phyloP scores from a whole-genome alignment of 2,888 invertebrate species.

The Dendrolimus pini region DNA sequence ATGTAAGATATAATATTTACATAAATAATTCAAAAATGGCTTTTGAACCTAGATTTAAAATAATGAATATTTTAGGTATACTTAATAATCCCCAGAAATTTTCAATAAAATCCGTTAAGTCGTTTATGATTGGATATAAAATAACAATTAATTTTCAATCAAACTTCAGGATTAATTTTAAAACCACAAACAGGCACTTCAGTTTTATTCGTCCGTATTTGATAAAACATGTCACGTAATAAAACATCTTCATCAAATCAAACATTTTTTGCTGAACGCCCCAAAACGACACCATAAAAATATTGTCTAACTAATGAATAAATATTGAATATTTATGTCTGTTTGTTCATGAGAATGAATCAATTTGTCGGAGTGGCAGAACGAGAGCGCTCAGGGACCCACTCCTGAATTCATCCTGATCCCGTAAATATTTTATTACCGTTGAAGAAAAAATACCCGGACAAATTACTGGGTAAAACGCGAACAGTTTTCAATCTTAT shows the following conservation, averaged over 20 bases:
- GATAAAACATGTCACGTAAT: background rate
- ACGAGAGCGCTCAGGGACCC: conserved; percentile 41
- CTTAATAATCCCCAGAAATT: no score
- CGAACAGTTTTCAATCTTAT: conserved; percentile 70
- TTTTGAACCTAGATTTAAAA: no score
- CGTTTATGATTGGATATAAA: no score
- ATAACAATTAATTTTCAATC: no score
- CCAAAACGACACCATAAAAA: conserved; percentile 1
- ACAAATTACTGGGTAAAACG: conserved; percentile 59
- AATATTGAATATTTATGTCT: conserved; percentile 42
- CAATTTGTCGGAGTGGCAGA: conserved; percentile 56
- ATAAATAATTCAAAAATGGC: no score
- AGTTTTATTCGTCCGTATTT: no score
- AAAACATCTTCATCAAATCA: conserved; percentile 3
- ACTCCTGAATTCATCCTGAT: conserved; percentile 58
- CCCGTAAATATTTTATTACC: conserved; percentile 72
- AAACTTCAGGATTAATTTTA: no score
- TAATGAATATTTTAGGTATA: no score
- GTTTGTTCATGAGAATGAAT: conserved; percentile 62
- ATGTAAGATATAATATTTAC: no score
- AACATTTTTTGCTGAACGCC: conserved; percentile 20
- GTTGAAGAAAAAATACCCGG: conserved; percentile 54
- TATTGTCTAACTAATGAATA: conserved; percentile 17
- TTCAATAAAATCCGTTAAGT: no score
- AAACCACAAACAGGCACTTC: no score